Evolutionary conservation across 1,140 invertebrate genomes (phyloP), one percentile per base, ranked within the genome.

Genomic region (Sminthurides bifidus): DNA sequence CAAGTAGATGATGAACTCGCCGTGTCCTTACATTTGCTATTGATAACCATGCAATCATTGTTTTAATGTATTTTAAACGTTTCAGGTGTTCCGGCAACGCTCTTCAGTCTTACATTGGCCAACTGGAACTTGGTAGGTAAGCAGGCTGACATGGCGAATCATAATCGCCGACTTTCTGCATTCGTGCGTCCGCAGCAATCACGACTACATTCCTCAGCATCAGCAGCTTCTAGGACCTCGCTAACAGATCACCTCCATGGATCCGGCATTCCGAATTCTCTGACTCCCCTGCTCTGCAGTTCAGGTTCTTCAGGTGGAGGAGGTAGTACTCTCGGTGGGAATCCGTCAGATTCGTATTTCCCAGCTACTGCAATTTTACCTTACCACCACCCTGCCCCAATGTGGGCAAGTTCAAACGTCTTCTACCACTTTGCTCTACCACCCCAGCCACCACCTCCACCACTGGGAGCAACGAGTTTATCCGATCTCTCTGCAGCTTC

Each of bases 391-490:
- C 45, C 63, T 14, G 48, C 63, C 17, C 63, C 63, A 21, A 52
- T 61, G 50, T 61, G 59, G 63, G 59, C 59, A 1, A 60, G 57
- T 60, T 61, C 59, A 2, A 65, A 65, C 31, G 55, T 65, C 0
- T 65, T 65, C 31, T 65, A 65, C 33, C 63, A 65, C 33, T 65
- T 65, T 58, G 59, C 63, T 17, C 54, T 65, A 0, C 60, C 63
- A 29, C 59, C 56, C 15, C 31, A 17, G 10, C 35, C 56, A 15
- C 29, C 46, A 26, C 58, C 52, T n/a, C 31, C 49, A 0, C 38
- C 43, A 17, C 24, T 35, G 2, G 35, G n/a, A 4, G n/a, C 4
- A 6, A 10, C 14, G 19, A 52, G 52, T 26, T 33, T 56, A 24
- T 17, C 45, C 19, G 50, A 63, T 6, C 17, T 56, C 2, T 21